These are phyloP conservation scores for Gymnopithys bicolor DNA, from an alignment of 2,797 vertebrate genomes.

Conservation along the genomic window DNA sequence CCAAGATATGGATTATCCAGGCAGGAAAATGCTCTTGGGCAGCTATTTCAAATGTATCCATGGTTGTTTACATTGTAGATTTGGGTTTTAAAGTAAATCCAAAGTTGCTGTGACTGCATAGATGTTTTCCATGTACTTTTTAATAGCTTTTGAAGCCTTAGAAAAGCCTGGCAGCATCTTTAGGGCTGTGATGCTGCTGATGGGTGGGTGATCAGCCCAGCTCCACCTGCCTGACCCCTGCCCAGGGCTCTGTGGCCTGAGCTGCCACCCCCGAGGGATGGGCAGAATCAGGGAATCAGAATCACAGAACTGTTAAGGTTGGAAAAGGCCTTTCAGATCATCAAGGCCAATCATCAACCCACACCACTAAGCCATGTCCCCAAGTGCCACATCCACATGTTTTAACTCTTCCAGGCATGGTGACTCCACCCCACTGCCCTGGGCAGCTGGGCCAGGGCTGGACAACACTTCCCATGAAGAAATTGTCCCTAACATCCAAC, in stretches of 20 bases:
- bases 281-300: neutral
- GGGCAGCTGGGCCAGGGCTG: neutral
- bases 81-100: neutral
- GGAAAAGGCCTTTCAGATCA: neutral
- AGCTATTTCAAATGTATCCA: rapidly evolving
- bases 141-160: neutral
- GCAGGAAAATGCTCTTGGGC: neutral
- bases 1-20: neutral
- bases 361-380: neutral
- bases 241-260: neutral
- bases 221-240: neutral
- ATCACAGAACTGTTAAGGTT: neutral
- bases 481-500: neutral
- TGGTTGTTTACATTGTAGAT: neutral
- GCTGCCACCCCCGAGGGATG: neutral
- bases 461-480: neutral
- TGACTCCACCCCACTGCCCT: neutral
- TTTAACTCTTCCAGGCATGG: neutral
- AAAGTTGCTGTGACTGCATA: neutral
- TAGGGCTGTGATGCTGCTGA: neutral
- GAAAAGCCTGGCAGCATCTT: rapidly evolving
- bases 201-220: rapidly evolving
- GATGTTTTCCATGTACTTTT: neutral
- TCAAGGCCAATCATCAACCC: neutral
- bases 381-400: neutral